A percentile compares a stretch with the other conserved stretches of the same genome.
Conservation (phyloP, 2,113 vertebrate genomes). For the Triplophysa siluroides region DNA sequence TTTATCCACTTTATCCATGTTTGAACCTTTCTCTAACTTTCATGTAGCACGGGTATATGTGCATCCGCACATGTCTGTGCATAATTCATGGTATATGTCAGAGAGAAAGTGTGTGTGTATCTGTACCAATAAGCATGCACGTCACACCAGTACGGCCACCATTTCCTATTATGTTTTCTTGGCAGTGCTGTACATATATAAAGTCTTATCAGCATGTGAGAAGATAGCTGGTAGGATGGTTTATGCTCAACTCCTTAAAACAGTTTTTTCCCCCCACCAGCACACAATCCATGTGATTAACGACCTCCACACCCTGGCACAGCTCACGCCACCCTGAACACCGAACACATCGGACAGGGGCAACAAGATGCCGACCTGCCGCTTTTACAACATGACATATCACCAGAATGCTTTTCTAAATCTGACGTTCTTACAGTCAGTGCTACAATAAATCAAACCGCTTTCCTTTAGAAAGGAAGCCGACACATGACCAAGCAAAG, state of each 20-base stretch:
- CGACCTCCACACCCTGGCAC: not conserved
- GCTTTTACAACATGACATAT: conserved; percentile 29
- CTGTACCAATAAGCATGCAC: not conserved
- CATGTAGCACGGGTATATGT: not conserved
- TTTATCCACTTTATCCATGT: not conserved
- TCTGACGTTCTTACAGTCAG: conserved; percentile 16
- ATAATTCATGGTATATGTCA: conserved; percentile 23
- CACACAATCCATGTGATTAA: conserved; percentile 24
- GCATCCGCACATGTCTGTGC: conserved; percentile 7
- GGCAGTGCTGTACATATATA: conserved; percentile 23
- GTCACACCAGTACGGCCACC: conserved; percentile 27
- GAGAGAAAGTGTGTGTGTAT: not conserved
- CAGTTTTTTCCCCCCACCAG: not conserved
- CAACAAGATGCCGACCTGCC: conserved; percentile 21
- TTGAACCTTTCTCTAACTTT: not conserved
- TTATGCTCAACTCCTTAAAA: conserved; percentile 15
- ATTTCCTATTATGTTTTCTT: conserved; percentile 18
- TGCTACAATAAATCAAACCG: conserved; percentile 12
- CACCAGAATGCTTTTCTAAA: conserved; percentile 19
- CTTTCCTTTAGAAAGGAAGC: conserved; percentile 6
- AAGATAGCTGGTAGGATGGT: conserved; percentile 15
- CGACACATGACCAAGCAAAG: conserved; percentile 13
- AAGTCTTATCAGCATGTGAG: conserved; percentile 32
- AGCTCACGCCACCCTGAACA: conserved; percentile 2
- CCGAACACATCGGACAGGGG: not conserved